Evolutionary conservation across 2,797 vertebrate genomes (phyloP).

Genomic region (Toxotes lorentzi): DNA sequence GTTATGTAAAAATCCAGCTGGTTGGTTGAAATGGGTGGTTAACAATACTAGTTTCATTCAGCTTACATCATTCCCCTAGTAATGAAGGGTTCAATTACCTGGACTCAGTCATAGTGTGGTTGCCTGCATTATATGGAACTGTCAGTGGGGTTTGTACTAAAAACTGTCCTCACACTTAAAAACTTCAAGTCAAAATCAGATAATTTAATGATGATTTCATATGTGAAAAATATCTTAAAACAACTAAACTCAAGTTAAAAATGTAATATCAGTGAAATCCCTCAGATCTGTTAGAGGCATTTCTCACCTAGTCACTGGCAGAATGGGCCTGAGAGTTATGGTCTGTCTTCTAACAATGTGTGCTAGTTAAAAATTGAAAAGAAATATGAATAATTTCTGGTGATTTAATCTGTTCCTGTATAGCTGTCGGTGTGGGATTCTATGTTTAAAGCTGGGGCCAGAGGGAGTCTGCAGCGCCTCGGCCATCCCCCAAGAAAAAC

Average conservation of each 20-base stretch:
- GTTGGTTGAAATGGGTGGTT: too few relatives aligned
- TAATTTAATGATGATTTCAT: background rate
- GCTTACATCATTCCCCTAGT: too few relatives aligned
- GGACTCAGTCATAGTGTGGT: too few relatives aligned
- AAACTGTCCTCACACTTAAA: background rate
- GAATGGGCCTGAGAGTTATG: slow-evolving; percentile 41
- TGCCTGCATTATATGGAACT: too few relatives aligned
- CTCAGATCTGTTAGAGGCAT: slow-evolving; percentile 31
- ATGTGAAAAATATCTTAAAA: background rate
- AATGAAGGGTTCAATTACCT: too few relatives aligned
- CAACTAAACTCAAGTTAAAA: slow-evolving; percentile 2
- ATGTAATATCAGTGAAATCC: slow-evolving; percentile 18
- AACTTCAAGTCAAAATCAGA: background rate
- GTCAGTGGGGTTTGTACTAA: background rate
- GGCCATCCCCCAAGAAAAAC: slow-evolving; percentile 25
- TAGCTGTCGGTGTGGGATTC: slow-evolving; percentile 70
- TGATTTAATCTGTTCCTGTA: slow-evolving; percentile 73
- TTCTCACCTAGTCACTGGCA: slow-evolving; percentile 39
- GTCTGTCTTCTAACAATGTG: slow-evolving; percentile 59
- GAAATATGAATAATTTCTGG: slow-evolving; percentile 82
- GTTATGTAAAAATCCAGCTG: too few relatives aligned
- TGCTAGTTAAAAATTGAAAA: slow-evolving; percentile 80
- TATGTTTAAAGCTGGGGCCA: slow-evolving; percentile 79
- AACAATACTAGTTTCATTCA: too few relatives aligned
- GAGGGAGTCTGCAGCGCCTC: slow-evolving; percentile 46